These are phyloP conservation scores for Ibycter americanus DNA, from an alignment of 2,797 vertebrate genomes.

Conservation along the genomic window DNA sequence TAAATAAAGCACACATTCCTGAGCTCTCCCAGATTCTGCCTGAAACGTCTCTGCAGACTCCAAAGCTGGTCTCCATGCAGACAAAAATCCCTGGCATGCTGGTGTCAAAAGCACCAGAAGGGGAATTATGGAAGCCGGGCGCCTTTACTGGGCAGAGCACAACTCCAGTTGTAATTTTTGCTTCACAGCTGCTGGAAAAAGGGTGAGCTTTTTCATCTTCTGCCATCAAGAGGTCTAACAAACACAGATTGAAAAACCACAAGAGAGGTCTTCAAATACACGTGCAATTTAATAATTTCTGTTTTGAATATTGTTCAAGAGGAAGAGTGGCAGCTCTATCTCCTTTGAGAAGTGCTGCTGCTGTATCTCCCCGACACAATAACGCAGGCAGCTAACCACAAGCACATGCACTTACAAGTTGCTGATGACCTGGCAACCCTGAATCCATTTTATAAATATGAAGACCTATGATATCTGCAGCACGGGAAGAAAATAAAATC, in stretches of 20 bases:
- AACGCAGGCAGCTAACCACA: not conserved
- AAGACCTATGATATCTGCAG: not conserved
- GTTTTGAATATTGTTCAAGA: not conserved
- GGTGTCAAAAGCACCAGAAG: not conserved
- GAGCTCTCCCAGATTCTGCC: not conserved
- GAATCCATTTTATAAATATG: not conserved
- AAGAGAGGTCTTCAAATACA: not conserved
- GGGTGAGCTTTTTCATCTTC: not conserved
- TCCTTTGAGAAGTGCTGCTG: not conserved
- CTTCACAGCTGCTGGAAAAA: not conserved
- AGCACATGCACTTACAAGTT: not conserved
- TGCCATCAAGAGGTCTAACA: not conserved
- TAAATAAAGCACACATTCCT: constrained; percentile 1
- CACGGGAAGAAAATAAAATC: not conserved
- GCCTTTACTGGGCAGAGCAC: not conserved
- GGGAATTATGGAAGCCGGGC: not conserved
- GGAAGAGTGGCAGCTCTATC: not conserved
- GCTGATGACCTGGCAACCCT: not conserved
- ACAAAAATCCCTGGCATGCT: not conserved
- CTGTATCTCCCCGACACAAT: not conserved
- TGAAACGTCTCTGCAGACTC: not conserved
- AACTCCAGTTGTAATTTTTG: not conserved
- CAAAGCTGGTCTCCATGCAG: not conserved
- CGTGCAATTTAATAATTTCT: not conserved
- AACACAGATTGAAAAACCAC: too few species aligned